Evolutionary conservation across 1,140 invertebrate species (phyloP).

Genomic region (Eciton burchellii): DNA sequence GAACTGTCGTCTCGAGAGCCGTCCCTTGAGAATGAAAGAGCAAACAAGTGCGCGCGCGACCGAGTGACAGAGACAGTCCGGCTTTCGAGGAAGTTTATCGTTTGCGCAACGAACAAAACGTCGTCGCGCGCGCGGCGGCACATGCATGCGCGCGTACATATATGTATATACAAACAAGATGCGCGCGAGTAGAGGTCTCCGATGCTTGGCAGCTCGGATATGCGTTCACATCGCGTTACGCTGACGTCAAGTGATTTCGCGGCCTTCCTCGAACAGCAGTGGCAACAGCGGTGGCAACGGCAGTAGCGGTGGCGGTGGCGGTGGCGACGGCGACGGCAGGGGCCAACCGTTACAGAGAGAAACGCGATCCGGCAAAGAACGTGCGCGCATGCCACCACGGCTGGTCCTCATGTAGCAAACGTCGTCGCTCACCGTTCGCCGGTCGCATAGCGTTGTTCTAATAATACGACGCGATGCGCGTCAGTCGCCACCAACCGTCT

Average conservation of each 20-base stretch:
- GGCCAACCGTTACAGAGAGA: slow-evolving; percentile 31
- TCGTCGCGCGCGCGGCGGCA: slow-evolving; percentile 24
- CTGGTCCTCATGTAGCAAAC: slow-evolving; percentile 48
- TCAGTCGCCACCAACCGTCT: slow-evolving; percentile 32
- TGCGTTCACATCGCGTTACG: slow-evolving; percentile 70
- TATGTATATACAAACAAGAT: slow-evolving; percentile 4
- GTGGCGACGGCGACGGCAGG: slow-evolving; percentile 9
- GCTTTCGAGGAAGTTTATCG: slow-evolving; percentile 53
- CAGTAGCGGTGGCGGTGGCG: neutral
- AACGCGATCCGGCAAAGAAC: slow-evolving; percentile 39
- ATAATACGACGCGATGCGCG: slow-evolving; percentile 57
- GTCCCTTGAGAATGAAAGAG: neutral
- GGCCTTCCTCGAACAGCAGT: slow-evolving; percentile 45
- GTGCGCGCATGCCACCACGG: slow-evolving; percentile 33
- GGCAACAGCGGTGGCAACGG: neutral
- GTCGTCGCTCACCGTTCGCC: slow-evolving; percentile 68
- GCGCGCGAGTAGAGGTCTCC: slow-evolving; percentile 7
- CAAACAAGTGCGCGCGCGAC: neutral
- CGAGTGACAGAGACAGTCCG: slow-evolving; percentile 8
- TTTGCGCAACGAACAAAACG: slow-evolving; percentile 49
- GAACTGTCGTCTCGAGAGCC: neutral
- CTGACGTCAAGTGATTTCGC: slow-evolving; percentile 69
- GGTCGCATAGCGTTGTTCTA: slow-evolving; percentile 70
- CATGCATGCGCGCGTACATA: neutral
- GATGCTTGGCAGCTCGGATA: slow-evolving; percentile 36